phyloP scores from a whole-genome alignment of 2,113 vertebrate genomes.

The Dipodomys stephensi region DNA sequence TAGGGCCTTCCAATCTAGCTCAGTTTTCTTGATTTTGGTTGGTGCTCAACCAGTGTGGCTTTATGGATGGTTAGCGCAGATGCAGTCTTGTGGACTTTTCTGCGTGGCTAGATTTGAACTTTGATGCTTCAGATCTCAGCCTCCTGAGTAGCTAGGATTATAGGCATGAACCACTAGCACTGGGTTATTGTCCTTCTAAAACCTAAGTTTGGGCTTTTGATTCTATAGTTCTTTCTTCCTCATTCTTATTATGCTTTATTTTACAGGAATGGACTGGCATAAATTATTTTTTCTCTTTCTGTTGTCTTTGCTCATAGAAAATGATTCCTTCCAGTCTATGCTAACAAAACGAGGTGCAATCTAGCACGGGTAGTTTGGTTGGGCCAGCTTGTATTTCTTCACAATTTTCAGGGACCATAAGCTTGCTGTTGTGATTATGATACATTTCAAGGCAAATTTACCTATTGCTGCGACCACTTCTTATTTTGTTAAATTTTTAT shows the following conservation, averaged over 20 bases:
- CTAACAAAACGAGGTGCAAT: background rate
- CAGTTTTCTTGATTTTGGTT: too few species aligned
- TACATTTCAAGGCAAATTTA: constrained; percentile 14
- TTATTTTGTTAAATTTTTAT: constrained; percentile 27
- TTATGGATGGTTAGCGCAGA: too few species aligned
- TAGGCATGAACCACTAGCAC: too few species aligned
- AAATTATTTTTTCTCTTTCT: background rate
- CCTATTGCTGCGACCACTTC: background rate
- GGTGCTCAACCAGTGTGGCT: too few species aligned
- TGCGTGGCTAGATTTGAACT: too few species aligned
- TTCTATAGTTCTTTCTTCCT: background rate
- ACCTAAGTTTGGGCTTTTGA: background rate
- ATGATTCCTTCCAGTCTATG: background rate
- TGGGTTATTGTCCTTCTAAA: background rate
- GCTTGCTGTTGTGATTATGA: background rate
- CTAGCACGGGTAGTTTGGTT: background rate
- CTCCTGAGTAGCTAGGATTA: background rate
- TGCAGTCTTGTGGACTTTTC: too few species aligned
- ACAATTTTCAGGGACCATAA: background rate
- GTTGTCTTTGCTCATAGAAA: background rate
- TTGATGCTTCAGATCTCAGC: too few species aligned
- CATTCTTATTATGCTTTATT: background rate
- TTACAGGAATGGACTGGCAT: background rate
- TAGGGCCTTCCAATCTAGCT: too few species aligned
- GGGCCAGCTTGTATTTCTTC: background rate